Evolutionary conservation across 2,113 vertebrate species (phyloP).

Genomic region (Saguinus midas): DNA sequence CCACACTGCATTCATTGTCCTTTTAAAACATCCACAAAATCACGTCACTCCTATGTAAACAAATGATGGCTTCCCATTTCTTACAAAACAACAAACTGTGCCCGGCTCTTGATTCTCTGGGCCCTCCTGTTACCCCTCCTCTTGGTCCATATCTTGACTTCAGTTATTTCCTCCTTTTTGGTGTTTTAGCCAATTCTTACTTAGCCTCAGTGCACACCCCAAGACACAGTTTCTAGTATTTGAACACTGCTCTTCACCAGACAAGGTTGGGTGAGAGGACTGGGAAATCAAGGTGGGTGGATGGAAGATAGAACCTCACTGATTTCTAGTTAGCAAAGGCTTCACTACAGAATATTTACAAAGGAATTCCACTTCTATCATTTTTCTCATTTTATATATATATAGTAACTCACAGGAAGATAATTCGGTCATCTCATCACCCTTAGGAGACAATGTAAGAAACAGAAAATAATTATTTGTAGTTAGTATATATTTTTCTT

Average conservation of each 20-base stretch:
- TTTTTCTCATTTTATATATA: neutral
- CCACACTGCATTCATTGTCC: no score
- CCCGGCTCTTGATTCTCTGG: neutral
- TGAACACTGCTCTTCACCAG: neutral
- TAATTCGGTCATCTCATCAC: constrained; percentile 10
- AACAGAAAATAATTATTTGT: constrained; percentile 15
- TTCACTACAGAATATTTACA: neutral
- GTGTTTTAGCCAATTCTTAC: neutral
- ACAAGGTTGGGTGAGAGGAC: neutral
- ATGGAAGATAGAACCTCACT: neutral
- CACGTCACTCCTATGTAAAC: neutral
- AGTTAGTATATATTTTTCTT: neutral
- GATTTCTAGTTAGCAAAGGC: neutral
- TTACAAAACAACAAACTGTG: neutral
- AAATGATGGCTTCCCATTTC: neutral
- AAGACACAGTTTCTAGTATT: neutral
- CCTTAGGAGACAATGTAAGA: neutral
- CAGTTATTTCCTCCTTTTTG: neutral
- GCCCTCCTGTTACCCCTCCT: neutral
- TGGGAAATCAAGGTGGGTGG: neutral
- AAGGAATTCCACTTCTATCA: neutral
- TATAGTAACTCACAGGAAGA: neutral
- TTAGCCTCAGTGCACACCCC: neutral
- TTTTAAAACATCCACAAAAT: neutral
- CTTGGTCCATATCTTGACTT: neutral